These are phyloP conservation scores for Mamestra configurata DNA, from an alignment of 1,140 invertebrate species.

Conservation along the genomic window DNA sequence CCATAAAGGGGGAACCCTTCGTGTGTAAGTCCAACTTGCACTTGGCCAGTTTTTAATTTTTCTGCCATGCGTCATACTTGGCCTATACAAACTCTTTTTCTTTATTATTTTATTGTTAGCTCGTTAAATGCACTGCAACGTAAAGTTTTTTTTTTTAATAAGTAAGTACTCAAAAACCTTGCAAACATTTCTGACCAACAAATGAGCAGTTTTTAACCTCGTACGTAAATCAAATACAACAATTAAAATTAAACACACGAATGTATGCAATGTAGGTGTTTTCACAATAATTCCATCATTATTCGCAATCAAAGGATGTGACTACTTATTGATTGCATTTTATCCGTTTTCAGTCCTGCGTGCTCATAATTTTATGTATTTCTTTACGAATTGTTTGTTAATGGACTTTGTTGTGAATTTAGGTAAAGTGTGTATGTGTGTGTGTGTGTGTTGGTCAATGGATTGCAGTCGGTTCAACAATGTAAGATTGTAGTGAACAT, in stretches of 20 bases:
- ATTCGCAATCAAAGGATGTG: constrained; percentile 30
- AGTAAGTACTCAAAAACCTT: not conserved
- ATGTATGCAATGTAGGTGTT: not conserved
- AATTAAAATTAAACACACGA: not conserved
- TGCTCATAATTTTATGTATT: constrained; percentile 21
- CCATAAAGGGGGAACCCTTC: too few species aligned
- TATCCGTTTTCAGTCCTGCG: constrained; percentile 28
- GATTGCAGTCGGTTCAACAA: too few species aligned
- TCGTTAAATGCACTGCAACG: too few species aligned
- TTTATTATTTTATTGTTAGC: too few species aligned
- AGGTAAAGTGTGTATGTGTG: too few species aligned
- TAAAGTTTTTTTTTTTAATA: too few species aligned
- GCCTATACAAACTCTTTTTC: too few species aligned
- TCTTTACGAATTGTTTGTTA: constrained; percentile 2
- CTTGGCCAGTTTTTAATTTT: too few species aligned
- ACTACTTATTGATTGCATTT: constrained; percentile 24
- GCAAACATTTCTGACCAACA: not conserved
- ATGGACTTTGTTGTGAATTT: constrained; percentile 9
- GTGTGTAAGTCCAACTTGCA: too few species aligned
- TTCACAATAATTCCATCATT: constrained; percentile 13
- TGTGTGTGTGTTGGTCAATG: not conserved
- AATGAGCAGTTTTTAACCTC: not conserved
- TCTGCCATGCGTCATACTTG: too few species aligned
- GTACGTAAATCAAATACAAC: too few species aligned
- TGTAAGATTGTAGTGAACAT: too few species aligned